Percentiles rank a stretch among this genome's conserved stretches.
phyloP scores from a whole-genome alignment of 1,140 invertebrate species.

The Dermatophagoides farinae region DNA sequence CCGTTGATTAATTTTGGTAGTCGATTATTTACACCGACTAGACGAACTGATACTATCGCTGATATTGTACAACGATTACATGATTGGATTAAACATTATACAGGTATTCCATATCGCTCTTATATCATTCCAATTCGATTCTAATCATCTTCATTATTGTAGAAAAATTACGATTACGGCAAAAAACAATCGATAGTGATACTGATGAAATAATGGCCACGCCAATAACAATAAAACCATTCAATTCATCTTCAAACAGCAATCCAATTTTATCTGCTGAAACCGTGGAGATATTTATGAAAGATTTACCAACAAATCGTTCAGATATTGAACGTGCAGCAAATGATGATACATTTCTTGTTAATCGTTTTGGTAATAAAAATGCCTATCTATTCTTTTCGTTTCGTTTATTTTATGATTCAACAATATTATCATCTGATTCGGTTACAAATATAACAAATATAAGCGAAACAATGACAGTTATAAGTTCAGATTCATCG shows the following conservation, averaged over 20 bases:
- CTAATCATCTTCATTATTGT: background rate
- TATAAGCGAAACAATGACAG: background rate
- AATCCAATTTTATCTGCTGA: slow-evolving; percentile 11
- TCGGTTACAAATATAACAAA: background rate
- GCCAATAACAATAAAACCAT: background rate
- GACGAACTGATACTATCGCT: slow-evolving; percentile 10
- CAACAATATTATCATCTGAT: background rate
- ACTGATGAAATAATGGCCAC: background rate
- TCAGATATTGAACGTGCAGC: background rate
- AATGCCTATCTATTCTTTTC: slow-evolving; percentile 15
- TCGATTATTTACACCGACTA: slow-evolving; percentile 10
- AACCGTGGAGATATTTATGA: slow-evolving; percentile 13
- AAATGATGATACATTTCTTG: slow-evolving; percentile 13
- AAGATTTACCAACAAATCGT: slow-evolving; percentile 6
- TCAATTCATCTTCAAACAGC: background rate
- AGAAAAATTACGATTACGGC: background rate
- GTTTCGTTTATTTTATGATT: slow-evolving; percentile 12
- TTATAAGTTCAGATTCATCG: background rate
- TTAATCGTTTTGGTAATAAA: slow-evolving; percentile 15
- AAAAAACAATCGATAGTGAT: background rate
- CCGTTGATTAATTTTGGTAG: background rate
- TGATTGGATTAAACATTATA: slow-evolving; percentile 8
- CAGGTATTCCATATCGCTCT: too few species aligned
- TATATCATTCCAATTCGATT: background rate
- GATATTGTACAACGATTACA: slow-evolving; percentile 8